Conservation (phyloP, 1,140 invertebrate genomes). For the Acromyrmex heyeri region DNA sequence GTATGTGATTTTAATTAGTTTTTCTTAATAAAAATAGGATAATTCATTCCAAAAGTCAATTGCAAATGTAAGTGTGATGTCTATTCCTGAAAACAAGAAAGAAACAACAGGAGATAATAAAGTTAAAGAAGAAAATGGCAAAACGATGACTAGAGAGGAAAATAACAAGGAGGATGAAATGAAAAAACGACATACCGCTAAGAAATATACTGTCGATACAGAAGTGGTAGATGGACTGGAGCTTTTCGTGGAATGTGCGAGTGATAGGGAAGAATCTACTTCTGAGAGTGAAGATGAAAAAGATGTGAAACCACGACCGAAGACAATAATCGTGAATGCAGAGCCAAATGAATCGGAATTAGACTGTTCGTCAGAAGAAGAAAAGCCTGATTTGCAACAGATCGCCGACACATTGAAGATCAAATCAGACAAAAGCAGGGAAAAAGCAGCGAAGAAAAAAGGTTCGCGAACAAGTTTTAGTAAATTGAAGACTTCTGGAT, state of each 20-base stretch:
- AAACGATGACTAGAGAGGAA: slow-evolving; percentile 14
- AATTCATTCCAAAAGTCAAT: not conserved
- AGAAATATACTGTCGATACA: slow-evolving; percentile 59
- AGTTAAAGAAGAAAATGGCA: not conserved
- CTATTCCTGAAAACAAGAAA: not conserved
- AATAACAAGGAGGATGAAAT: not conserved
- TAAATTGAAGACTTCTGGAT: slow-evolving; percentile 75
- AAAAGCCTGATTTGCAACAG: slow-evolving; percentile 71
- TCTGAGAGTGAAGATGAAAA: slow-evolving; percentile 78
- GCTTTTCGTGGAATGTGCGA: slow-evolving; percentile 84
- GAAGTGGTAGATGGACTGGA: slow-evolving; percentile 83
- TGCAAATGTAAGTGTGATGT: not conserved
- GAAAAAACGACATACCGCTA: slow-evolving; percentile 44
- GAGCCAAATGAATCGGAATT: slow-evolving; percentile 83
- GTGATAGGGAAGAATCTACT: slow-evolving; percentile 82
- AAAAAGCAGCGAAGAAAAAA: slow-evolving; percentile 57
- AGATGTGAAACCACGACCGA: slow-evolving; percentile 76
- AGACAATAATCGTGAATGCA: slow-evolving; percentile 84
- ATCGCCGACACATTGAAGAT: not conserved
- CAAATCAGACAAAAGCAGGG: slow-evolving; percentile 67
- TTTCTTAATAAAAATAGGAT: slow-evolving; percentile 17
- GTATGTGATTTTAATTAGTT: not conserved
- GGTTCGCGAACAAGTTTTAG: slow-evolving; percentile 73
- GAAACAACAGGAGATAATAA: not conserved
- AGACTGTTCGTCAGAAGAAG: slow-evolving; percentile 81